Evolutionary conservation across 2,113 vertebrate species (phyloP).

Genomic region (Lagenorhynchus albirostris): DNA sequence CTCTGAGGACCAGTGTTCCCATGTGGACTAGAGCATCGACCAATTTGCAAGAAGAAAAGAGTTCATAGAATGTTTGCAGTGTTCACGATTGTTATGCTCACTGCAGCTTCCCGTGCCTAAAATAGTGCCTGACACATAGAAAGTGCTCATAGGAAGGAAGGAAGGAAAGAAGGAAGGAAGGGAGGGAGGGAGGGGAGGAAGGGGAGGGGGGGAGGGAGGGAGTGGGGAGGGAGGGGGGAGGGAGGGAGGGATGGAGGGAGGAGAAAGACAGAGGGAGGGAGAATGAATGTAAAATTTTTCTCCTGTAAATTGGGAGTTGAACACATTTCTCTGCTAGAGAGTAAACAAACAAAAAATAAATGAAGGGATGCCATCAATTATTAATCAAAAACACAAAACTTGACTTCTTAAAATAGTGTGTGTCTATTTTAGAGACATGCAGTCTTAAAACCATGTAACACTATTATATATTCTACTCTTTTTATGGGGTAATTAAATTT

Average conservation of each 20-base stretch:
- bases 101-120: not conserved
- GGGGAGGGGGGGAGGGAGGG: not conserved
- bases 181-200: not conserved
- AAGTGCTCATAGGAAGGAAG: not conserved
- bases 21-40: no score
- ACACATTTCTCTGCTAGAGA: not conserved
- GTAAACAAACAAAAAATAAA: conserved; percentile 1
- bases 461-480: not conserved
- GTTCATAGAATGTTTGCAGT: not conserved
- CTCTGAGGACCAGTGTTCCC: not conserved
- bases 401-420: not conserved
- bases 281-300: not conserved
- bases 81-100: not conserved
- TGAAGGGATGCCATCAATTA: not conserved
- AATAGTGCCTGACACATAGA: not conserved
- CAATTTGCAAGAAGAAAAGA: not conserved
- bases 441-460: not conserved
- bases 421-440: not conserved
- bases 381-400: not conserved
- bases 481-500: not conserved
- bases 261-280: not conserved
- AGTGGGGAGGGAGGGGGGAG: not conserved
- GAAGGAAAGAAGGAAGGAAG: not conserved
- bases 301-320: not conserved
- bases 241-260: not conserved